These are phyloP conservation scores for Smutsia gigantea DNA, from an alignment of 2,797 vertebrate genomes.

Conservation along the genomic window DNA sequence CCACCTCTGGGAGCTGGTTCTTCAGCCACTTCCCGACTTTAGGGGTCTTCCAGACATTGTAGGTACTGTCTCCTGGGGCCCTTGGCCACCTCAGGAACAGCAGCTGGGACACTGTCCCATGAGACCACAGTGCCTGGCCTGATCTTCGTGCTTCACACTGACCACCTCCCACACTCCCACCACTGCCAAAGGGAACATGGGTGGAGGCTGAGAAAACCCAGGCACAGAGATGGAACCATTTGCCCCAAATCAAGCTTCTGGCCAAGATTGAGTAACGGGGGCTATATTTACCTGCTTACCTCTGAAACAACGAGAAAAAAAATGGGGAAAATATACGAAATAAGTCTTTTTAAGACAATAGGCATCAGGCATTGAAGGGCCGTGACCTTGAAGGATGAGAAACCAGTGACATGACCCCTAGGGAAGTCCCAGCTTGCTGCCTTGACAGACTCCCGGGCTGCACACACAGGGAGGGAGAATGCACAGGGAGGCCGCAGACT, in stretches of 20 bases:
- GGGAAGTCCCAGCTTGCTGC: neutral
- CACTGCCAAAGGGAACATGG: neutral
- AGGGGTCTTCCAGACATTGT: neutral
- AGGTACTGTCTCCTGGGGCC: neutral
- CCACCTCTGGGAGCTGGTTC: neutral
- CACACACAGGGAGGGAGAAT: neutral
- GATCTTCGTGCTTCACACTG: neutral
- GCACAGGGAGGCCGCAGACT: neutral
- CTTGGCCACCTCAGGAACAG: no score
- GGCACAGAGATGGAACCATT: neutral
- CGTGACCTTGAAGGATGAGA: neutral
- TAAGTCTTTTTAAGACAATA: neutral
- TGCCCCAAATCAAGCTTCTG: neutral
- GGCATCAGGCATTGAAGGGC: neutral
- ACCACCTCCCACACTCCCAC: no score
- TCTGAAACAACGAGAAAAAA: neutral
- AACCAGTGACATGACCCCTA: neutral
- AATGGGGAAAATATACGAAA: neutral
- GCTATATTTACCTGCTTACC: neutral
- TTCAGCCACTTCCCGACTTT: neutral
- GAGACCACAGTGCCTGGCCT: neutral
- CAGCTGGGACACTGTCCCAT: neutral
- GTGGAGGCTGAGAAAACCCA: neutral
- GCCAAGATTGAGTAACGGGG: neutral
- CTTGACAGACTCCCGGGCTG: neutral